phyloP scores from a whole-genome alignment of 2,113 vertebrate genomes.

The Corythornis madagascariensis region DNA sequence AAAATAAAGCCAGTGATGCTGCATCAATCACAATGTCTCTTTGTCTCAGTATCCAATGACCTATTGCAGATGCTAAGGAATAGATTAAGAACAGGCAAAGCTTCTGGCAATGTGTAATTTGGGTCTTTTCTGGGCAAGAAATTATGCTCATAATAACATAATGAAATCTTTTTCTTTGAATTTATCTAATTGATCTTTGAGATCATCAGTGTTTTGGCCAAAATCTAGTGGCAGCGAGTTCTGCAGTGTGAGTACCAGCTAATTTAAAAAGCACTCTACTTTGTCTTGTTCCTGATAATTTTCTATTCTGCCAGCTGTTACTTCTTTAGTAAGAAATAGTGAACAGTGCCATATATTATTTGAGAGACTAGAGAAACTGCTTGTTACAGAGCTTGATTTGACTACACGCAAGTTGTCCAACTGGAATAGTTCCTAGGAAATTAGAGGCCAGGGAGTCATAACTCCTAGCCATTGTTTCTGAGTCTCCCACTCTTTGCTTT shows the following conservation, averaged over 20 bases:
- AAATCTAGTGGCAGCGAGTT: not conserved
- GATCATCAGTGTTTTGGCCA: not conserved
- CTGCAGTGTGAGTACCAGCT: not conserved
- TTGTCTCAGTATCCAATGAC: not conserved
- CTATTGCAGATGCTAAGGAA: not conserved
- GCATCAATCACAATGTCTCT: not conserved
- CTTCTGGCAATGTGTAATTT: not conserved
- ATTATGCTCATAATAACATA: not conserved
- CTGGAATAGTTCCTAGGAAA: not conserved
- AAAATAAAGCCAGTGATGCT: not conserved
- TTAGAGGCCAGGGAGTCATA: not conserved
- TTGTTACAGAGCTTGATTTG: not conserved
- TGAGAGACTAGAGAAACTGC: not conserved
- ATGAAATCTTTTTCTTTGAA: not conserved
- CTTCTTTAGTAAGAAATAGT: slow-evolving; percentile 11
- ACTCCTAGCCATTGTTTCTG: not conserved
- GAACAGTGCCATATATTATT: not conserved
- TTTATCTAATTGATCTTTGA: not conserved
- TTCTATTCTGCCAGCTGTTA: slow-evolving; percentile 2
- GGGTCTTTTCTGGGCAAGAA: not conserved
- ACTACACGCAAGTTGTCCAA: not conserved
- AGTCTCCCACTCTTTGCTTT: not conserved
- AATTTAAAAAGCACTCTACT: not conserved
- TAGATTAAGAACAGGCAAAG: not conserved
- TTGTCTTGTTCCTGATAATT: slow-evolving; percentile 6